Evolutionary conservation across 2,888 invertebrate genomes (phyloP), one percentile per base, ranked within the genome.

Genomic region (Malachius bipustulatus): DNA sequence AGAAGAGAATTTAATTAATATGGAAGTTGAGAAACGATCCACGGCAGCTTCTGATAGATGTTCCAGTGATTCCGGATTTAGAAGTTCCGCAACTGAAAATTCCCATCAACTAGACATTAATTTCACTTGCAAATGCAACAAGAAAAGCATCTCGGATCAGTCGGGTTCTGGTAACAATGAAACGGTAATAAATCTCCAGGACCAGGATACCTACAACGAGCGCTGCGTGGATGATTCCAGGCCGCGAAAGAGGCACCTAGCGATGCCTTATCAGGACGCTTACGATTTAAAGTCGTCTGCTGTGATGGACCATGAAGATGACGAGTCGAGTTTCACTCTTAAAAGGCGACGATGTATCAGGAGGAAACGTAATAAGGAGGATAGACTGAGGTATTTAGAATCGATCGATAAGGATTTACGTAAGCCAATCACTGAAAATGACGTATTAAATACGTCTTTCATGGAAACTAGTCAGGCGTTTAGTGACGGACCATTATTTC

Each of bases 41-140:
- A n/a, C 48, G 39, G 30, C 46, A 6, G 46, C 41, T 19, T 46
- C 40, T 15, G 52, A 50, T 40, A 49, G 48, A 29, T 47, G 40
- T 28, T 59, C 60, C 2, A 53, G 51, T 8, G 61, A 62, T 47
- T 62, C 62, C 0, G 60, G 60, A 4, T 60, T 62, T 37, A 52
- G 55, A 39, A 56, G 56, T 35, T 51, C 55, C 11, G 50, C 51
- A 4, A 51, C 54, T 1, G 56, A 56, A 43, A 46, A 51, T 10
- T 51, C 48, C 1, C 59, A 60, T 40, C 49, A 53, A 26, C 30
- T 59, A 3, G 57, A 52, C 13, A 44, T 38, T 16, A 52, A 60
- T 40, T 59, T 55, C 37, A 32, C 42, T n/a, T 59, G 59, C 39
- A 55, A 56, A 50, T 55, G 56, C 34, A 51, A 48, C 33, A 50